Percentiles rank a stretch among this genome's conserved stretches.
Conservation (phyloP, 2,113 vertebrate genomes). For the Cololabis saira region DNA sequence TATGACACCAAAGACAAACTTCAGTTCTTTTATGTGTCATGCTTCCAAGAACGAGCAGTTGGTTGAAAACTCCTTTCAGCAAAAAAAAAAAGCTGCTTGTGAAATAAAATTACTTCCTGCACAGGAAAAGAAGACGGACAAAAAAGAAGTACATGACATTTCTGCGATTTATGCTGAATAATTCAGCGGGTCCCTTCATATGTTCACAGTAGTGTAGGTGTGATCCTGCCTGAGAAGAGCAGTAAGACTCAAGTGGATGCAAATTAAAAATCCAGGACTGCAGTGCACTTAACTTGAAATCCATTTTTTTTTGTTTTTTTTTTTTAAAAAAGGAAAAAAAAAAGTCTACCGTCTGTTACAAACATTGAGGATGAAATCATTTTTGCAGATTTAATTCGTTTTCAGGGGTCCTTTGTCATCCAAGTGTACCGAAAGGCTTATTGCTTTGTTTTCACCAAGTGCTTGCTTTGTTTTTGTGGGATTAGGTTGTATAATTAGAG, state of each 20-base stretch:
- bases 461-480: slow-evolving; percentile 35
- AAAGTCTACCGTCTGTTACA: background rate
- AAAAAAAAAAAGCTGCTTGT: background rate
- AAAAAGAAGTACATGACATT: too few relatives aligned
- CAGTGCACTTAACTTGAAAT: too few relatives aligned
- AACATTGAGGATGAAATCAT: background rate
- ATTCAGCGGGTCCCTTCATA: too few relatives aligned
- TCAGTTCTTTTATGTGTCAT: background rate
- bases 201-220: background rate
- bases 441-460: background rate
- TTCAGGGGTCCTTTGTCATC: slow-evolving; percentile 19
- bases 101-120: too few relatives aligned
- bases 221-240: background rate
- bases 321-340: too few relatives aligned
- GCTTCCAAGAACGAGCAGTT: background rate
- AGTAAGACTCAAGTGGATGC: background rate
- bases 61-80: background rate
- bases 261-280: too few relatives aligned
- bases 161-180: too few relatives aligned
- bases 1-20: too few relatives aligned
- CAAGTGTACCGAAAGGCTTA: background rate
- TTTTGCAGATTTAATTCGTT: background rate
- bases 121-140: too few relatives aligned
- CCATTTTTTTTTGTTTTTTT: too few relatives aligned
- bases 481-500: slow-evolving; percentile 67